phyloP scores from a whole-genome alignment of 53 echinoderm and acorn worm genomes.

The Paracentrotus lividus region DNA sequence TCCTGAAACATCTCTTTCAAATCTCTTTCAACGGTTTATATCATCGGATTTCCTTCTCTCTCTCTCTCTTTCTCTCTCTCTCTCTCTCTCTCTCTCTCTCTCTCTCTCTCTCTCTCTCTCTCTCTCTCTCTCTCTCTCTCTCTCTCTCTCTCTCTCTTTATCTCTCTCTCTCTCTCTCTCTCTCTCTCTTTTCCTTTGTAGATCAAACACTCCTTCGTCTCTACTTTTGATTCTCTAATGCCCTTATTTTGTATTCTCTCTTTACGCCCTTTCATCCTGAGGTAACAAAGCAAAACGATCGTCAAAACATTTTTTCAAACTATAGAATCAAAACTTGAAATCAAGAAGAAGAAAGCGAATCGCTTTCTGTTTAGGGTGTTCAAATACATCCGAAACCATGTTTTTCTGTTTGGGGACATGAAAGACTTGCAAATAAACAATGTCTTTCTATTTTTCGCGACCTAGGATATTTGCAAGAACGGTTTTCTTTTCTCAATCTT shows the following conservation, averaged over 20 bases:
- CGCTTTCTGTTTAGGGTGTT: not conserved
- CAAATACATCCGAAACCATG: not conserved
- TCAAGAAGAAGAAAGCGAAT: not conserved
- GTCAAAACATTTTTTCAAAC: not conserved
- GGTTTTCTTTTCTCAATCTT: not conserved
- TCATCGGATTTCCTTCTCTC: not conserved
- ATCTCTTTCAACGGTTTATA: not conserved
- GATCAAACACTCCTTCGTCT: not conserved
- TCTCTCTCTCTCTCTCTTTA: not conserved
- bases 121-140: not conserved
- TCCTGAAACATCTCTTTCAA: too few species aligned
- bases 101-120: not conserved
- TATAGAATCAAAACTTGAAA: not conserved
- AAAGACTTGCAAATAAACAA: constrained; percentile 45
- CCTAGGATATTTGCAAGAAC: constrained; percentile 6
- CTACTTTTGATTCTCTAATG: not conserved
- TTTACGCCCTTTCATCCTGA: not conserved
- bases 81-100: not conserved
- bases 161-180: not conserved
- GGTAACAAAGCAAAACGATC: not conserved
- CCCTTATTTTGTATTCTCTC: not conserved
- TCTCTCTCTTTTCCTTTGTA: not conserved
- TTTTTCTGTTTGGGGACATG: constrained; percentile 10
- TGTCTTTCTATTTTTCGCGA: not conserved
- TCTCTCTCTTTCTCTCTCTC: not conserved